Evolutionary conservation across 2,888 invertebrate genomes (phyloP), one percentile per base, ranked within the genome.

Genomic region (Pristionchus mayeri): DNA sequence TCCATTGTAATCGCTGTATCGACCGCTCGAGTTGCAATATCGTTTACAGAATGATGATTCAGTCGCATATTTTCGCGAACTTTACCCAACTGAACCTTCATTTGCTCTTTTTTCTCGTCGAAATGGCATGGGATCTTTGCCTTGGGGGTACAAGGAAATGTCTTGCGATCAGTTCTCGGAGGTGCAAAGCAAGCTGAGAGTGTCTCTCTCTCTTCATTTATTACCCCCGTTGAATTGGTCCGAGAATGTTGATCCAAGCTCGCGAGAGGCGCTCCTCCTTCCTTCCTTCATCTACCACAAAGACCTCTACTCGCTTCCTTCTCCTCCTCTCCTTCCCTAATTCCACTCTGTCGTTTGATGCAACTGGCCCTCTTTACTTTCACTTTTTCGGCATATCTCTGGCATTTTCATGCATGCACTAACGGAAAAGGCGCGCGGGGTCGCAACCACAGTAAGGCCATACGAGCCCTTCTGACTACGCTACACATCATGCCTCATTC

Each of bases 201-300:
- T 44, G n/a, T 71, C 71, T 13, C 44, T 44, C 13, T 44, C 13
- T 13, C 13, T 40, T 71, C 71, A 71, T 71, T 71, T 71, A 71
- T 71, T 71, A 40, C 71, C 71, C 71, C 67, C 71, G 37, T 71
- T 71, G 71, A 71, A 71, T 71, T 71, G 71, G 40, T 71, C 40
- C 40, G 40, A 40, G 40, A 71, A 71, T 71, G 71, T 71, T 71
- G 71, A 71, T 71, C 71, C 71, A 71, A 71, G 71, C 21, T 40
- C 40, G 27, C 16, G 27, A 34, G 63, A 63, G 63, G 24, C 11
- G 21, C 40, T 71, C 37, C n/a, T 67, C 71, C 71, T 44, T 71
- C 40, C 67, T 71, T 76, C 40, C 27, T 21, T 50, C 76, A 13
- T 24, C 71, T 44, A 7, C 67, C 67, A 37, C 37, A 30, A 37